Evolutionary conservation across 1,140 invertebrate species (phyloP), one percentile per base, ranked within the genome.

Genomic region (Pectinophora gossypiella): DNA sequence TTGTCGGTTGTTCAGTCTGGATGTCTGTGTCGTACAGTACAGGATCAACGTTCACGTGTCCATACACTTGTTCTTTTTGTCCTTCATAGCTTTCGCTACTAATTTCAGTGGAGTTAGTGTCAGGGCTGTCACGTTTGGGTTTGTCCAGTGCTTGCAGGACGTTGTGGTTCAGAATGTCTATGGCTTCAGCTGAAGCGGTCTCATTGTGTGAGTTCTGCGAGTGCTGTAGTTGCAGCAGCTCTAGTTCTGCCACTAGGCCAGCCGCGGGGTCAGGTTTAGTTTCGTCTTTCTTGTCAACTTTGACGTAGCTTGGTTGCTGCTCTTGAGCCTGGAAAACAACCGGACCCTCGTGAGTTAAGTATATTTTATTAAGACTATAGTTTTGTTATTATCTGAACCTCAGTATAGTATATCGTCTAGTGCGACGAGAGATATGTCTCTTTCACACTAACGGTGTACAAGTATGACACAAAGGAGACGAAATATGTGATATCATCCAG

Each of bases 51-150:
- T 76, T 85, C 9, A 87, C 80, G 36, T 85, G 76, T 61, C 84
- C 84, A 64, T 63, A 87, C 50, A 87, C 70, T 59, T 72, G 40
- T 68, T 87, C 84, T 54, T 85, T 85, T 72, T 87, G 80, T 51
- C 84, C 84, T 60, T 70, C 64, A 38, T 81, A 80, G 7, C 63
- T 71, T 7, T 43, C 56, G 40, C 51, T 50, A 35, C 61, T 72
- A 42, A 63, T 48, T 49, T 73, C 67, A 48, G 63, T 76, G 23
- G 61, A 59, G 38, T 81, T 82, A 13, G 53, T 46, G 40, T 68
- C 54, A 15, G 75, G 72, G 54, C 78, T 87, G 52, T 87, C 80
- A 43, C 84, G 75, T 59, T 87, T 87, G 9, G 84, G 84, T 72
- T 87, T 85, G 19, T 84, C 81, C 12, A 70, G 65, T 53, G 69